These are phyloP conservation scores for Metopolophium dirhodum DNA, from an alignment of 1,140 invertebrate species.

Conservation along the genomic window DNA sequence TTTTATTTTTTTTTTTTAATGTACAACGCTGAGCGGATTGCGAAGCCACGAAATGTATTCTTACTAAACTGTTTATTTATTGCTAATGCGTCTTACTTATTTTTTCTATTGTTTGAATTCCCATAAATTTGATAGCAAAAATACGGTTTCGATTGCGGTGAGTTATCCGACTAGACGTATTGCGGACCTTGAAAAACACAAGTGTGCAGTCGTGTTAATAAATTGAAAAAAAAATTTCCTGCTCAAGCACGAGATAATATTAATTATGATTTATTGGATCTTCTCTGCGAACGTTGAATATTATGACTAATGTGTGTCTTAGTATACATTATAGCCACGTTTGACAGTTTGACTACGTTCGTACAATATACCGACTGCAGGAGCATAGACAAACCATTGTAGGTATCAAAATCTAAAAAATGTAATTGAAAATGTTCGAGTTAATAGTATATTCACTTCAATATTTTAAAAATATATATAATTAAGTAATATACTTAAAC, in stretches of 20 bases:
- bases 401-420: not conserved
- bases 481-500: no score
- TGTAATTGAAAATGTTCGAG: no score
- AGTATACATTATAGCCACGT: not conserved
- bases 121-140: not conserved
- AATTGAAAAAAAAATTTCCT: not conserved
- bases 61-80: conserved; percentile 9
- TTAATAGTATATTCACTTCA: no score
- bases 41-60: not conserved
- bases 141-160: not conserved
- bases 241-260: not conserved
- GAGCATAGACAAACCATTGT: not conserved
- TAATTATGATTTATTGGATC: not conserved
- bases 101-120: not conserved
- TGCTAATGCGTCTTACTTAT: not conserved
- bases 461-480: no score
- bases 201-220: not conserved
- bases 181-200: not conserved
- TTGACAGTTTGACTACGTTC: not conserved
- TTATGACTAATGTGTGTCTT: not conserved
- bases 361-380: not conserved
- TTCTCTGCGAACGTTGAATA: not conserved
- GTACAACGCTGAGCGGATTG: not conserved
- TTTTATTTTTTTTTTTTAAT: not conserved
- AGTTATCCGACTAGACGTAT: not conserved